Percentiles rank a stretch among this genome's conserved stretches.
phyloP scores from a whole-genome alignment of 2,888 invertebrate species.

The Conistra vaccinii region DNA sequence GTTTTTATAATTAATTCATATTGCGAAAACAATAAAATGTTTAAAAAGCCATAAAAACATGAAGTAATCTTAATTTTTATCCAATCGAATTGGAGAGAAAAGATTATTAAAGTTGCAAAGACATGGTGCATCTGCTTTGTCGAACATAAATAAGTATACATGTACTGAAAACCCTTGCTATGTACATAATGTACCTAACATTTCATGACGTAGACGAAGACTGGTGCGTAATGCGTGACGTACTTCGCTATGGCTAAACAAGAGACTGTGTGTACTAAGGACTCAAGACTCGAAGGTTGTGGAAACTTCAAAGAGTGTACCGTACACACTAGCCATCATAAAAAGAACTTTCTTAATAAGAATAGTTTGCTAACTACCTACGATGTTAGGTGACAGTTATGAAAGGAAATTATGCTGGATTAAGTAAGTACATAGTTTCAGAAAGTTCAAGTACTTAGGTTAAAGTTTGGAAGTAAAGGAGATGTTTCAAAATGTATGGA shows the following conservation, averaged over 20 bases:
- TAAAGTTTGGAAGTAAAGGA: conserved; percentile 10
- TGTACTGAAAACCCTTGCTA: neutral
- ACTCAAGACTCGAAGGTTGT: conserved; percentile 54
- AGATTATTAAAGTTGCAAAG: neutral
- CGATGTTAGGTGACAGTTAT: neutral
- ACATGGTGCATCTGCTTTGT: neutral
- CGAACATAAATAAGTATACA: neutral
- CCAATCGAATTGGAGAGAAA: too few relatives aligned
- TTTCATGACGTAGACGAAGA: conserved; percentile 58
- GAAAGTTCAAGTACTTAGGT: neutral
- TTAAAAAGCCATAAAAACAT: neutral
- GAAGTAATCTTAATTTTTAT: neutral
- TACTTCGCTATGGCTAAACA: conserved; percentile 73
- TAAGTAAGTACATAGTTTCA: neutral
- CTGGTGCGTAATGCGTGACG: conserved; percentile 71
- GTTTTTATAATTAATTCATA: conserved; percentile 13
- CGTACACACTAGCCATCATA: neutral
- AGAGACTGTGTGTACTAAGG: conserved; percentile 73
- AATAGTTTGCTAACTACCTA: conserved; percentile 8
- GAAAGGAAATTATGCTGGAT: neutral
- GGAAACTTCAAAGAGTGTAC: neutral
- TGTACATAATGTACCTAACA: conserved; percentile 25
- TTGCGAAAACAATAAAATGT: neutral
- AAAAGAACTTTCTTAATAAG: conserved; percentile 10
- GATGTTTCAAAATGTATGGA: too few relatives aligned